These are phyloP conservation scores for Oreochromis niloticus DNA, from an alignment of 2,113 vertebrate genomes.

Conservation along the genomic window DNA sequence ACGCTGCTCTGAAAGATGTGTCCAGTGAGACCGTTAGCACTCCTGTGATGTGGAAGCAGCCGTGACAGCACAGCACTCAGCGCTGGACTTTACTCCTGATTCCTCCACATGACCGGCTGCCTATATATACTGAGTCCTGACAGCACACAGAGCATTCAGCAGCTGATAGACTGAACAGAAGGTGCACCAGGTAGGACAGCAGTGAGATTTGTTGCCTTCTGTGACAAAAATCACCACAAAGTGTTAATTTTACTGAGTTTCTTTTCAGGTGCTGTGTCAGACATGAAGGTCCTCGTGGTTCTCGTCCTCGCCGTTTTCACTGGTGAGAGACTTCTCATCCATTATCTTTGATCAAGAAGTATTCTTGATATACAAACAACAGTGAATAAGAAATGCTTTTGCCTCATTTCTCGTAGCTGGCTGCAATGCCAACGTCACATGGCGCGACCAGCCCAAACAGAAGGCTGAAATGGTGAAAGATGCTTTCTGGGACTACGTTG, in stretches of 20 bases:
- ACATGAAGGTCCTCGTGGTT: slow-evolving; percentile 60
- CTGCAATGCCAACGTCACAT: slow-evolving; percentile 40
- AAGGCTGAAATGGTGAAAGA: slow-evolving; percentile 56
- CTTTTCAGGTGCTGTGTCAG: not conserved
- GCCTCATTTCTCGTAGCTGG: not conserved
- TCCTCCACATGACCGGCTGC: not conserved
- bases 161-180: not conserved
- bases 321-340: slow-evolving; percentile 23
- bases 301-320: slow-evolving; percentile 33
- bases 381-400: not conserved
- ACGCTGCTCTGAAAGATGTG: not conserved
- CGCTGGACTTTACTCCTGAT: slow-evolving; percentile 50
- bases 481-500: slow-evolving; percentile 64
- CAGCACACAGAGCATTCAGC: not conserved
- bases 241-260: not conserved
- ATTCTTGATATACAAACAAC: not conserved
- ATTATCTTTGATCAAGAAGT: not conserved
- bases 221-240: not conserved
- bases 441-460: slow-evolving; percentile 16
- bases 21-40: not conserved
- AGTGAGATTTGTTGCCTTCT: not conserved
- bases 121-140: slow-evolving; percentile 28
- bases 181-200: not conserved
- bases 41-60: not conserved
- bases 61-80: not conserved